phyloP scores from a whole-genome alignment of 1,140 invertebrate genomes.

The Heliconius eleuchia region DNA sequence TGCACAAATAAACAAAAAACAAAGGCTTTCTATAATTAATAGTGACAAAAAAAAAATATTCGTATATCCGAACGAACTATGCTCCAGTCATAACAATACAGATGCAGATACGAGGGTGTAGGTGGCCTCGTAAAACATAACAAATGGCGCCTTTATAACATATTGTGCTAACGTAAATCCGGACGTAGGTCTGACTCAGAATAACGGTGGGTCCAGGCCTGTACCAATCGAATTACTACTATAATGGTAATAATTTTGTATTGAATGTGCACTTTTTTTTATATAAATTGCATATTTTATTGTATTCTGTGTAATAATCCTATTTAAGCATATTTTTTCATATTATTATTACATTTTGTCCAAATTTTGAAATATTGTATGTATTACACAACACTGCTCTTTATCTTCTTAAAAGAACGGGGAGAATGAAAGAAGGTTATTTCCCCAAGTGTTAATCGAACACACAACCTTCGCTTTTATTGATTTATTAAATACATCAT shows the following conservation, averaged over 20 bases:
- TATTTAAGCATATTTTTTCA: too few relatives aligned
- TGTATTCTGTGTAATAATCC: too few relatives aligned
- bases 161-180: conserved; percentile 19
- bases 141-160: conserved; percentile 11
- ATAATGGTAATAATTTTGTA: background rate
- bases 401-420: too few relatives aligned
- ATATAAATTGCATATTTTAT: too few relatives aligned
- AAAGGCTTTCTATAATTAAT: background rate
- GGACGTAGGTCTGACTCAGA: conserved; percentile 11
- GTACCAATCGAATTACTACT: background rate
- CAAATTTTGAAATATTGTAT: too few relatives aligned
- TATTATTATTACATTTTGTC: too few relatives aligned
- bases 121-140: conserved; percentile 7
- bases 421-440: too few relatives aligned
- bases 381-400: too few relatives aligned
- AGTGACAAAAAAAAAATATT: background rate
- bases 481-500: too few relatives aligned
- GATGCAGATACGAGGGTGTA: background rate
- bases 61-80: background rate
- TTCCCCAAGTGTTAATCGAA: too few relatives aligned
- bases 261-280: too few relatives aligned
- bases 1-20: background rate
- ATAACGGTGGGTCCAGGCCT: conserved; percentile 1
- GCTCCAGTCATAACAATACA: conserved; percentile 11
- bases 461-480: too few relatives aligned